Conservation (phyloP, 2,113 vertebrate species). For the Eclectus roratus region DNA sequence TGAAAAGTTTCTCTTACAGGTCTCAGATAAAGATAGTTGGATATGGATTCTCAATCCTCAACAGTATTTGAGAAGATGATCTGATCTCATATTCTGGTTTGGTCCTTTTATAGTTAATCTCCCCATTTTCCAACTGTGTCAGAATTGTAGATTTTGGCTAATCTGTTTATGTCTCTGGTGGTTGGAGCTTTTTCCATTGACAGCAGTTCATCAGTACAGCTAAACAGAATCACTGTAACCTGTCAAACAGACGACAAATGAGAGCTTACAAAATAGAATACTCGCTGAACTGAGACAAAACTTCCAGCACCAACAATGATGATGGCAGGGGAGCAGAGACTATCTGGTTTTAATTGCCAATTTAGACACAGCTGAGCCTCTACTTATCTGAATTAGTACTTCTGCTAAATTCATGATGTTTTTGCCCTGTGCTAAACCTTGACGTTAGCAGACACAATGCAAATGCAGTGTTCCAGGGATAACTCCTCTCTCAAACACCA, state of each 20-base stretch:
- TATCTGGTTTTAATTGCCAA: slow-evolving; percentile 43
- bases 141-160: slow-evolving; percentile 45
- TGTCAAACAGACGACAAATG: slow-evolving; percentile 48
- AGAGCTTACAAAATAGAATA: slow-evolving; percentile 42
- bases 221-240: slow-evolving; percentile 50
- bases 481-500: not conserved
- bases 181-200: slow-evolving; percentile 33
- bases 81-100: slow-evolving; percentile 14
- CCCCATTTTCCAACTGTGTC: slow-evolving; percentile 9
- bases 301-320: not conserved
- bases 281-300: slow-evolving; percentile 34
- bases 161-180: not conserved
- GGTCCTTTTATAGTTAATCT: slow-evolving; percentile 38
- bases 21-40: slow-evolving; percentile 22
- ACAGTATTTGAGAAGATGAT: slow-evolving; percentile 9
- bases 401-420: slow-evolving; percentile 36
- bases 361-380: slow-evolving; percentile 52
- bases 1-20: slow-evolving; percentile 22
- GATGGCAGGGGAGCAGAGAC: slow-evolving; percentile 5
- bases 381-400: slow-evolving; percentile 56
- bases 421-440: slow-evolving; percentile 48
- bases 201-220: slow-evolving; percentile 43
- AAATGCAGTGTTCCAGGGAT: slow-evolving; percentile 20
- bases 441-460: slow-evolving; percentile 1
- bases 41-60: not conserved